Percentiles rank a stretch among this genome's conserved stretches.
phyloP scores from a whole-genome alignment of 2,113 vertebrate species.

The Serinus canaria region DNA sequence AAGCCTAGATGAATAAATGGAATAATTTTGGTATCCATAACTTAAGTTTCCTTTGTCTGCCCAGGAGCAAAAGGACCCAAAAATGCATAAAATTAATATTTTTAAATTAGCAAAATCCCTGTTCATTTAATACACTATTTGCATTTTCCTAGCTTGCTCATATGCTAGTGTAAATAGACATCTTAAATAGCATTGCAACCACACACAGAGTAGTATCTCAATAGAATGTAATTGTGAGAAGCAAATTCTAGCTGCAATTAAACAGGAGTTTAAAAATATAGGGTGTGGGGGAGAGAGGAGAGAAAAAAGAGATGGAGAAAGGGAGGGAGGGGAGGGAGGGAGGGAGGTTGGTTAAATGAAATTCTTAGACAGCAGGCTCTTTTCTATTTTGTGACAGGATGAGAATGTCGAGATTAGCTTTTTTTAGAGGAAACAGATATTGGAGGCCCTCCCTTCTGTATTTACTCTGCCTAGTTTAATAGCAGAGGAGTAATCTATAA shows the following conservation, averaged over 20 bases:
- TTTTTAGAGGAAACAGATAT: not conserved
- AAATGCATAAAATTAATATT: slow-evolving; percentile 7
- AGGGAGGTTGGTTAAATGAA: not conserved
- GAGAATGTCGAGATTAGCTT: not conserved
- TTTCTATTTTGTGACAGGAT: not conserved
- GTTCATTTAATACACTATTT: not conserved
- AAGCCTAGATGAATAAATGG: not conserved
- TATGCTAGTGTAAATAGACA: not conserved
- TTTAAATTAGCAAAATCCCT: not conserved
- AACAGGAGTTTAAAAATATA: not conserved
- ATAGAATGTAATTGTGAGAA: not conserved
- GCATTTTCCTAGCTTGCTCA: not conserved
- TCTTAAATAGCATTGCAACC: not conserved
- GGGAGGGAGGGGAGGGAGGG: too few species aligned
- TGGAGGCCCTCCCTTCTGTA: not conserved
- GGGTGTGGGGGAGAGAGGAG: accelerated
- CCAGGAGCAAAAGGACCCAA: not conserved
- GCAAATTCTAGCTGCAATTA: not conserved
- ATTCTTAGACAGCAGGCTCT: not conserved
- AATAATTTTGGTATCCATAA: slow-evolving; percentile 27
- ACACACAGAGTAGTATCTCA: not conserved
- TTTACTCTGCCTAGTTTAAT: not conserved
- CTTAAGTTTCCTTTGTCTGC: not conserved
- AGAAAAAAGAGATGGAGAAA: too few species aligned
- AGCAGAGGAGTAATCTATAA: not conserved